These are phyloP conservation scores for Panurus biarmicus DNA, from an alignment of 2,113 vertebrate species.

Conservation along the genomic window DNA sequence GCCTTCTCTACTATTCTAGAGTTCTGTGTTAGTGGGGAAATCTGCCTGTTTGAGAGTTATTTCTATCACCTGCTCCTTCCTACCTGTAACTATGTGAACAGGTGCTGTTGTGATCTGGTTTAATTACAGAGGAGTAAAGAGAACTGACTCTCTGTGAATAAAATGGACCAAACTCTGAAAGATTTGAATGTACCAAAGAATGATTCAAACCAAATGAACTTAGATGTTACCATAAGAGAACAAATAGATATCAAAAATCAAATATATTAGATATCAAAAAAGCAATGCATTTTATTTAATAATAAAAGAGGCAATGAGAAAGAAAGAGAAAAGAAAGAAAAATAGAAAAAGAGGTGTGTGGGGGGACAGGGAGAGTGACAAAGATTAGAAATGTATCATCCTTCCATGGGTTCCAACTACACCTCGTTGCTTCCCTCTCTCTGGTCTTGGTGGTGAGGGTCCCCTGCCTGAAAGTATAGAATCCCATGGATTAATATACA, in stretches of 20 bases:
- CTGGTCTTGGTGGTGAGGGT: neutral
- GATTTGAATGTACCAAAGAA: accelerated
- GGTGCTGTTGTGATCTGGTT: neutral
- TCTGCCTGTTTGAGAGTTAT: neutral
- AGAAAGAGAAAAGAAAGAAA: neutral
- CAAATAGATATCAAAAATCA: too few species aligned
- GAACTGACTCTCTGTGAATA: neutral
- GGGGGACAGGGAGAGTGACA: neutral
- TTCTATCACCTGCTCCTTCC: neutral
- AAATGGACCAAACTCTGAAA: neutral
- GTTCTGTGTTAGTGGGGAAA: neutral
- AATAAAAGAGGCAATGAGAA: neutral
- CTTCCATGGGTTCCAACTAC: neutral
- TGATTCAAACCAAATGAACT: neutral
- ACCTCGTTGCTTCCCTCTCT: neutral
- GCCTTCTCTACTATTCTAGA: neutral
- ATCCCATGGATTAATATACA: neutral
- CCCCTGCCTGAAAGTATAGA: neutral
- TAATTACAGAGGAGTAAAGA: neutral
- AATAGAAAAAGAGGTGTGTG: neutral
- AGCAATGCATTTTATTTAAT: neutral
- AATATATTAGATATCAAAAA: neutral
- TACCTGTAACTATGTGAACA: accelerated
- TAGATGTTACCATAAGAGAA: neutral
- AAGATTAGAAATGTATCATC: neutral